phyloP scores from a whole-genome alignment of 2,888 invertebrate species.

The Pollenia labialis region DNA sequence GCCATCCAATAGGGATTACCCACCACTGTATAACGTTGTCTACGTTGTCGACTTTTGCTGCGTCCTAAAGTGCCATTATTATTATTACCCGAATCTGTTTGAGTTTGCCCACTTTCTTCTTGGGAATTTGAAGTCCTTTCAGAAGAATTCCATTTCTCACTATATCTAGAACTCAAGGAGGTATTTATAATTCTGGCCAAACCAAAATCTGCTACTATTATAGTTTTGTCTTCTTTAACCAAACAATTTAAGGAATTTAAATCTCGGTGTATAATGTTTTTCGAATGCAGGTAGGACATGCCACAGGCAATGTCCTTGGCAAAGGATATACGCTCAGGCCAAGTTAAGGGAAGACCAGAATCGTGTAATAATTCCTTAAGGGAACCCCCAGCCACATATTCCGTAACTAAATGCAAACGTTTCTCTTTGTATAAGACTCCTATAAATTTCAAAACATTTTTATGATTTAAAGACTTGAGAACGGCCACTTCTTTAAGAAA shows the following conservation, averaged over 20 bases:
- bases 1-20: conserved; percentile 99
- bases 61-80: conserved; percentile 84
- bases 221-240: conserved; percentile 94
- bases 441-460: conserved; percentile 95
- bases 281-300: conserved; percentile 96
- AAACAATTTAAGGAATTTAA: conserved; percentile 98
- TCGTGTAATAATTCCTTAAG: conserved; percentile 93
- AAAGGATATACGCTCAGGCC: conserved; percentile 92
- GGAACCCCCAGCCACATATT: conserved; percentile 96
- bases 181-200: conserved; percentile 91
- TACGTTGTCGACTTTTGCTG: conserved; percentile 88
- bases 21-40: conserved; percentile 97
- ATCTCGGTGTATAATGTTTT: conserved; percentile 97
- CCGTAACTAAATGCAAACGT: conserved; percentile 95
- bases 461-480: conserved; percentile 93
- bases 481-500: conserved; percentile 98
- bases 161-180: conserved; percentile 82
- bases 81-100: conserved; percentile 72
- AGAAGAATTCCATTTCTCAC: conserved; percentile 78
- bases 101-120: conserved; percentile 6
- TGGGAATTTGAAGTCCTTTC: conserved; percentile 80
- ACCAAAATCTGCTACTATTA: conserved; percentile 98
- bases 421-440: conserved; percentile 97
- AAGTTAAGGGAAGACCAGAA: conserved; percentile 87
- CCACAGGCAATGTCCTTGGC: conserved; percentile 97